phyloP scores from a whole-genome alignment of 2,888 invertebrate genomes.

The Parapristionchus giblindavisi region DNA sequence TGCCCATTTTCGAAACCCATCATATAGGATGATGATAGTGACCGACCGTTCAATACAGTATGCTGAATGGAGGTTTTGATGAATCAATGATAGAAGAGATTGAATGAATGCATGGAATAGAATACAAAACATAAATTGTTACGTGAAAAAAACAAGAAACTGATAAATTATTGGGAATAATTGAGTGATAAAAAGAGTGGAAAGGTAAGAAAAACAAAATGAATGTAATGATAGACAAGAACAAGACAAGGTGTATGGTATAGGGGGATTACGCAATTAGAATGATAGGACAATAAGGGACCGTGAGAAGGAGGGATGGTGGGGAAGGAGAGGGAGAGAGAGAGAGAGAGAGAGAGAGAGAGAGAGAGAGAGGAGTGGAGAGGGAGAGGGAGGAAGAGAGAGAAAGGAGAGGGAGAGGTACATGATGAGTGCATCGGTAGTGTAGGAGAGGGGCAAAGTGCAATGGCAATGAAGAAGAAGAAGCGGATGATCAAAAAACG shows the following conservation, averaged over 20 bases:
- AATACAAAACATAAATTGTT: no score
- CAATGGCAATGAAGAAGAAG: no score
- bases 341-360: not conserved
- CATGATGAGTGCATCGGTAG: not conserved
- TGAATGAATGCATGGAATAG: no score
- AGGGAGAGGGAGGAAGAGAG: not conserved
- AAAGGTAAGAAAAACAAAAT: not conserved
- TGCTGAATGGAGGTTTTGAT: no score
- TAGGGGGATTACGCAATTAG: no score
- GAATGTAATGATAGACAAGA: not conserved
- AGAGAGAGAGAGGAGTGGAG: not conserved
- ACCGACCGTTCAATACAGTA: not conserved
- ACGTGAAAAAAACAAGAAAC: not conserved
- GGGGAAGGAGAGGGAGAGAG: not conserved
- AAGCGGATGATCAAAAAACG: no score
- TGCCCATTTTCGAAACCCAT: slow-evolving; percentile 27
- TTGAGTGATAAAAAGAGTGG: not conserved
- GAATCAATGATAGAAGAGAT: no score
- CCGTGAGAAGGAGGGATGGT: not conserved
- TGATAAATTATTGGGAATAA: not conserved
- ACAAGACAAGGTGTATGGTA: not conserved
- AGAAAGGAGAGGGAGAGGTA: not conserved
- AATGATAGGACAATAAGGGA: not conserved
- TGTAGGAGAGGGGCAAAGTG: not conserved
- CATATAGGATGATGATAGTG: not conserved